Evolutionary conservation across 2,888 invertebrate genomes (phyloP), one percentile per base, ranked within the genome.

Genomic region (Holacanthella duospinosa): DNA sequence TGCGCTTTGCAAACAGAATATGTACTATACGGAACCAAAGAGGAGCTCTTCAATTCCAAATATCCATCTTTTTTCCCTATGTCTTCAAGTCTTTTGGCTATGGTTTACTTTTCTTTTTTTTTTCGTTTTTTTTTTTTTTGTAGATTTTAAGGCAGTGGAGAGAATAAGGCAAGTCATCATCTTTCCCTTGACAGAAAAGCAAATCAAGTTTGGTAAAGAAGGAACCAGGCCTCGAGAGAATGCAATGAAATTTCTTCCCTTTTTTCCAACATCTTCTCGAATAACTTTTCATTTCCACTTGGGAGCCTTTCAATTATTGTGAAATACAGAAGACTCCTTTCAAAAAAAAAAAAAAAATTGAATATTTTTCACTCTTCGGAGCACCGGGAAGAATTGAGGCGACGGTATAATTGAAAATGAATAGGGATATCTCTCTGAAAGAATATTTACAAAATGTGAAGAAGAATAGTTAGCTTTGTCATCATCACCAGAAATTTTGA

Each of bases 201-300:
- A 48, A 48, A 48, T 48, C 48, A 48, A 48, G 48, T 48, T 48
- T 48, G 48, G 48, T 21, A 48, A 9, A 48, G 36, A 36, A 36
- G 36, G 16, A 36, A 36, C 9, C n/a, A n/a, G n/a, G n/a, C n/a
- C n/a, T n/a, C n/a, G 36, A 36, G 16, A 36, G 6, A 36, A 36
- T 36, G 36, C 36, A 36, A 36, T n/a, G 48, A 48, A 48, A 9
- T 16, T 16, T 9, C 36, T 16, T 9, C 36, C 48, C 21, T 48
- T 48, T 9, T 21, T 4, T 48, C 21, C 19, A 21, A 16, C 19
- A 4, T 48, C 48, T 4, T 21, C 48, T n/a, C 21, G 48, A 48
- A 48, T 21, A 9, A 48, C 48, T 48, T 48, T 48, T 48, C 48
- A 48, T 48, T 48, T 48, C 48, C 48, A 48, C 48, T 48, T 48